A percentile compares a stretch with the other conserved stretches of the same genome.
Conservation (phyloP, 1,140 invertebrate genomes). For the Drosophila eugracilis region DNA sequence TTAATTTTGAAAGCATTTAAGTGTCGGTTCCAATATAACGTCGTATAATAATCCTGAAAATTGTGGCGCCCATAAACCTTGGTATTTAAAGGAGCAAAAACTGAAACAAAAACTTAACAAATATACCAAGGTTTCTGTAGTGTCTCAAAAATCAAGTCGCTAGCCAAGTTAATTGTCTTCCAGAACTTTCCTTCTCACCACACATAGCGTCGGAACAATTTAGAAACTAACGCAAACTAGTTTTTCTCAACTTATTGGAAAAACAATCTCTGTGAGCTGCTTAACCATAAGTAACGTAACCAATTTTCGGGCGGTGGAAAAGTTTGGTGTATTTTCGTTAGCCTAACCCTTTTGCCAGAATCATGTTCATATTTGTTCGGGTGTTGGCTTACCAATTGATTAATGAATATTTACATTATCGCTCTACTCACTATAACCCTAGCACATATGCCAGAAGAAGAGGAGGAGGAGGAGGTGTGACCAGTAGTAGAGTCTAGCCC, state of each 20-base stretch:
- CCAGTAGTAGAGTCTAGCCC: background rate
- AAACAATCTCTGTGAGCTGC: background rate
- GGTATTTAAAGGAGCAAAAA: background rate
- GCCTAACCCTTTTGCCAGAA: constrained; percentile 28
- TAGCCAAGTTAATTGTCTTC: background rate
- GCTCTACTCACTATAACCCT: background rate
- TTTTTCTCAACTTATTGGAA: constrained; percentile 9
- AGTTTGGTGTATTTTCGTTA: constrained; percentile 13
- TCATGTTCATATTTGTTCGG: constrained; percentile 27
- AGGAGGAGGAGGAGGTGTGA: no score
- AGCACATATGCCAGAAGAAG: constrained; percentile 20
- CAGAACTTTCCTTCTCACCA: constrained; percentile 8
- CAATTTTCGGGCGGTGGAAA: constrained; percentile 8
- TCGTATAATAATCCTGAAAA: background rate
- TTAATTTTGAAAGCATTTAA: constrained; percentile 23
- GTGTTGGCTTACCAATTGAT: constrained; percentile 51
- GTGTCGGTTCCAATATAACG: background rate
- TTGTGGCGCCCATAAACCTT: constrained; percentile 5
- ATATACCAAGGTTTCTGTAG: no score
- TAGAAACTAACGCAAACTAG: constrained; percentile 1
- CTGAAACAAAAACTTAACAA: background rate
- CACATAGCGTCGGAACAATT: constrained; percentile 13
- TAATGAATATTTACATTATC: constrained; percentile 36
- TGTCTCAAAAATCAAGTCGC: background rate
- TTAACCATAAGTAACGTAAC: constrained; percentile 3